These are phyloP conservation scores for Pterostichus niger DNA, from an alignment of 2,888 invertebrate genomes.

Conservation along the genomic window DNA sequence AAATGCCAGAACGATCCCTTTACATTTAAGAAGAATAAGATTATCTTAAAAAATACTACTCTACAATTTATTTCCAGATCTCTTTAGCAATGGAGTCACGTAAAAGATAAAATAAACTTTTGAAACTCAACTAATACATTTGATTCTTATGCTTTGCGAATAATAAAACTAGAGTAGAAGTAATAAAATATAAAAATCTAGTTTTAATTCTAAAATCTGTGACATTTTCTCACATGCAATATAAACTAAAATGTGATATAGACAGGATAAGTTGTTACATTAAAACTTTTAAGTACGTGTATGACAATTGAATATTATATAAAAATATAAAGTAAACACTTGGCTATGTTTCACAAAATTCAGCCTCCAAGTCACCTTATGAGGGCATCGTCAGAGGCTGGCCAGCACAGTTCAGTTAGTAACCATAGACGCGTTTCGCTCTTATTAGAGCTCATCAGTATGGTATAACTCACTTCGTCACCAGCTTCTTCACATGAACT, in stretches of 20 bases:
- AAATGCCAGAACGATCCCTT: neutral
- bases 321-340: no score
- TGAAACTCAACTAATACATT: conserved; percentile 24
- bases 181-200: conserved; percentile 31
- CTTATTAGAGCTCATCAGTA: no score
- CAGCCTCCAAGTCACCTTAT: no score
- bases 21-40: conserved; percentile 9
- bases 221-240: neutral
- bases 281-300: conserved; percentile 2
- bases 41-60: conserved; percentile 17
- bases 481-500: no score
- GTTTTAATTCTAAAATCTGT: neutral
- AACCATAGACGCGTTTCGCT: no score
- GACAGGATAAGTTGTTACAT: conserved; percentile 11
- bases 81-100: conserved; percentile 28
- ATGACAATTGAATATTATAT: no score
- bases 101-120: conserved; percentile 37
- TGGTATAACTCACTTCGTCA: no score
- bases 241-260: conserved; percentile 6
- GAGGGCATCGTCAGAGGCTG: no score
- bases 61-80: conserved; percentile 19
- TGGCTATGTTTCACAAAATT: no score
- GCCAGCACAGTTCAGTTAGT: no score
- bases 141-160: conserved; percentile 19
- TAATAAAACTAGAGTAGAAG: conserved; percentile 24